Base-by-base conservation (phyloP, 2,797 vertebrate genomes). In the Oreonectes daqikongensis region DNA sequence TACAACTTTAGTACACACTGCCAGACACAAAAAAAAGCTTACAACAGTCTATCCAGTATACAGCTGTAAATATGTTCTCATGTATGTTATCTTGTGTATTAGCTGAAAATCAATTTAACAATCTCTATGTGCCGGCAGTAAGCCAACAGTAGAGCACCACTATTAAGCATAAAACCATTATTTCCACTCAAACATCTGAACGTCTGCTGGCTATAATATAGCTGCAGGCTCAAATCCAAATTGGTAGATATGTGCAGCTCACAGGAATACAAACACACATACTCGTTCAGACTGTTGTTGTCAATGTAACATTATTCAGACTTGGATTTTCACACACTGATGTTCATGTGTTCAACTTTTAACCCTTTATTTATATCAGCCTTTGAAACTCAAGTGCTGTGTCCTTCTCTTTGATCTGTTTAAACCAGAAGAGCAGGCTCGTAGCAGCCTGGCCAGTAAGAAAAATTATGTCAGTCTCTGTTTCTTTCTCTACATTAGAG, bases 221-320 rank as follows among this genome's bases (percentile, higher is more conserved):
- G 59, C 46, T n/a, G 15, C 24, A 32, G 44, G 50, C 63, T 75
- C 18, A 35, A 15, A 18, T 74, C 38, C 4, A 86, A 81, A 68
- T 85, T 83, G 61, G 26, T 35, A 61, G 28, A 69, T 52, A 42
- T 64, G 46, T 8, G 11, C 30, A 40, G 59, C 22, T 0, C 40
- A 65, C 55, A 69, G 69, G 52, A 53, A 65, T 17, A 26, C 59
- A 73, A 32, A 38, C 68, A 40, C 52, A 59, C 48, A 46, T 35
- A 40, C 24, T 42, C 44, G 60, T 50, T 59, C 69, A 71, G 59
- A 35, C 35, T 9, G 42, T 46, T 44, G n/a, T 53, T 10, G 15
- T 61, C 12, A 30, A 52, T 61, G 26, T 30, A 61, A 26, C n/a
- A 48, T 48, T 48, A 72, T 46, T 61, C 18, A 32, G 61, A 40